Base-by-base conservation (phyloP, 2,113 vertebrate species). In the Nesospiza acunhae region DNA sequence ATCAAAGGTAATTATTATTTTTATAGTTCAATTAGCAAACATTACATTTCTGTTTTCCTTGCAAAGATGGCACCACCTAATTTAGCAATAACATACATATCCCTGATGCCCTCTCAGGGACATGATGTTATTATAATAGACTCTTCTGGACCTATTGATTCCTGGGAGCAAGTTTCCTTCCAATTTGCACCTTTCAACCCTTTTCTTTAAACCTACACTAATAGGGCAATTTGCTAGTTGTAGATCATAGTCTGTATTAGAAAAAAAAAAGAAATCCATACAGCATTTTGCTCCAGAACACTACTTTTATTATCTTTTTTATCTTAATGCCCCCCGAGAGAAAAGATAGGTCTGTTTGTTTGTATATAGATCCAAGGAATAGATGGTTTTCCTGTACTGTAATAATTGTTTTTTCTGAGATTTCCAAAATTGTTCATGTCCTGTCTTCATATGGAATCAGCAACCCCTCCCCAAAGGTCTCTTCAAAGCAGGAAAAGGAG, bases 1-100 rank as follows among this genome's bases (percentile, higher is more conserved):
- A 97, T 96, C 95, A 97, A 97, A 98, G 79, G 90, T 97, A 97
- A 98, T 98, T 98, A 97, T 97, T 98, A 97, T 96, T 97, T 98
- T 98, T 97, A 97, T 97, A 96, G 96, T 97, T 98, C 96, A 98
- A 97, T 98, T 98, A 98, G 84, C 90, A 97, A 98, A 97, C 76
- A 97, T 96, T 97, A 94, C 74, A 95, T 97, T 97, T 97, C 89
- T 96, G 87, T 97, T 97, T 98, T 95, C 79, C 53, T 97, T 93
- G 75, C 69, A 95, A 96, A 96, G 94, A 96, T 80, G 90, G 77
- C 53, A 37, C 89, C 76, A 96, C 77, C 49, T 72, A 97, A 97
- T 97, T 97, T 97, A 96, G 97, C 91, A 97, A 94, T 89, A 97
- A 87, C 68, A 91, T 83, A 91, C 55, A 92, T 94, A 96, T 94